Base-by-base conservation (phyloP, 2,797 vertebrate species). In the Sciaenops ocellatus region DNA sequence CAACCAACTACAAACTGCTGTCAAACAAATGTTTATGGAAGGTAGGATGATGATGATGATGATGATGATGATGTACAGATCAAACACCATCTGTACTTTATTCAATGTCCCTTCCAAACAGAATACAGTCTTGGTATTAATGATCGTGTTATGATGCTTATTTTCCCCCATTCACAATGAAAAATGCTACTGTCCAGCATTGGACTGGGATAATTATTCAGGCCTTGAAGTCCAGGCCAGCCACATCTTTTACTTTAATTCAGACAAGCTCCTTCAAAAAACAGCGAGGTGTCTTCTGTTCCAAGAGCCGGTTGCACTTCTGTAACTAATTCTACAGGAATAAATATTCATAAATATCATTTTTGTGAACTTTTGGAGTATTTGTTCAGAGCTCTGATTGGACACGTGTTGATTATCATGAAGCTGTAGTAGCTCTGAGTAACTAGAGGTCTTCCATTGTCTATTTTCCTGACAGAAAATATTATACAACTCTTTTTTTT, bases 11-110 rank as follows among this genome's bases (percentile, higher is more conserved):
- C 10, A 76, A 46, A 62, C 15, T 15, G 13, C 20, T 24, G 46
- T 60, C 47, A 44, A 34, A 69, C 28, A 38, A 56, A 67, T 24
- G 42, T 46, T 59, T 22, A 55, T 61, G 24, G 42, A 18, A 18
- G 22, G 61, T 1, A 34, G 34, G 34, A 8, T 34, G 30, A 34
- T 34, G 30, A 30, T 30, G 6, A 30, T 30, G 30, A 30, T 30
- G 30, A 30, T 30, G 30, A 30, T 18, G 15, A 26, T 28, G 24
- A 57, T 57, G 2, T 16, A 55, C 24, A 48, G 13, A 15, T 44
- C 15, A 44, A 44, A 44, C 12, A 4, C 12, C 15, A 44, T 44
- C 42, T 26, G 1, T 5, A 30, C 28, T 50, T 50, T 26, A 26
- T 54, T 54, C 52, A 28, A 5, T 26, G 12, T 55, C 52, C 3